Percentiles rank a stretch among this genome's conserved stretches.
phyloP scores from a whole-genome alignment of 2,113 vertebrate genomes.

The Porphyrio hochstetteri region DNA sequence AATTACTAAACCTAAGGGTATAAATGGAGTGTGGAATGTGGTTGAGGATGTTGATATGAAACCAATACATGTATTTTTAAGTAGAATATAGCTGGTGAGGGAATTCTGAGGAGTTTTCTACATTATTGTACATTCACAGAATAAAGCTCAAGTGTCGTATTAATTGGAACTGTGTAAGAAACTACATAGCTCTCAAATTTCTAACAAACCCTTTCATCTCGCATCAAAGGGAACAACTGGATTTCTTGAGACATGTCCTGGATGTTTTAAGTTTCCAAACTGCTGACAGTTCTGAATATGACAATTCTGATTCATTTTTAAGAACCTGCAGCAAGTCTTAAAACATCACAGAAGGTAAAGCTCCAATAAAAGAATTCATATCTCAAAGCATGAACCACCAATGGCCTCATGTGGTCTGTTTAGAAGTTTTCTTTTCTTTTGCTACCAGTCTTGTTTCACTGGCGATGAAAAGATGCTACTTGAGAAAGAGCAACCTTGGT shows the following conservation, averaged over 20 bases:
- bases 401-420: constrained; percentile 28
- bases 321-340: constrained; percentile 27
- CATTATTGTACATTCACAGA: constrained; percentile 39
- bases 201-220: constrained; percentile 17
- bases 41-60: constrained; percentile 3
- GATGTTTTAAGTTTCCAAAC: constrained; percentile 25
- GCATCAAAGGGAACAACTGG: constrained; percentile 37
- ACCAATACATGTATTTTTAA: constrained; percentile 58
- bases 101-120: constrained; percentile 41
- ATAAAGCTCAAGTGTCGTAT: constrained; percentile 32
- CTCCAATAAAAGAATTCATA: background rate
- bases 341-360: constrained; percentile 11
- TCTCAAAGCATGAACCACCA: background rate
- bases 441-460: background rate
- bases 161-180: constrained; percentile 48
- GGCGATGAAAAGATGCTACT: background rate
- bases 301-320: background rate
- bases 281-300: constrained; percentile 24
- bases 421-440: background rate
- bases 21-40: constrained; percentile 42
- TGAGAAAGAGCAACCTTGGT: background rate
- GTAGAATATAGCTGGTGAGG: background rate
- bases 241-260: constrained; percentile 33
- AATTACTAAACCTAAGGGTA: constrained; percentile 48
- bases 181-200: constrained; percentile 33